Evolutionary conservation across 2,888 invertebrate species (phyloP).

Genomic region (Cephus nigrinus): DNA sequence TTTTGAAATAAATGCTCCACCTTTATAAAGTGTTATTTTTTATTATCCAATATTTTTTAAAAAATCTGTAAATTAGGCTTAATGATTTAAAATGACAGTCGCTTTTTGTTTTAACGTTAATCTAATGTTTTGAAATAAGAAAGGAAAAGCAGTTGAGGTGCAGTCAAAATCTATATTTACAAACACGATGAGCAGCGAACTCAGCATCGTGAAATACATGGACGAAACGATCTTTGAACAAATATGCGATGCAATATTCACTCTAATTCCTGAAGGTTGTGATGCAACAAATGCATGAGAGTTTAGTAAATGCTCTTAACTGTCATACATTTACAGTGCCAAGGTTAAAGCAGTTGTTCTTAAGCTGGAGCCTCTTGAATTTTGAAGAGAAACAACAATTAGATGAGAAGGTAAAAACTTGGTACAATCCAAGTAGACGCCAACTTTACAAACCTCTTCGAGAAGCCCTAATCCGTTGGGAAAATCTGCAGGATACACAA

Average conservation of each 20-base stretch:
- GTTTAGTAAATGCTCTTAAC: background rate
- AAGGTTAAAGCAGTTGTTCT: conserved; percentile 38
- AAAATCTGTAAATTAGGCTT: background rate
- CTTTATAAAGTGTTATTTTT: background rate
- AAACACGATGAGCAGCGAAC: conserved; percentile 15
- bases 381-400: conserved; percentile 32
- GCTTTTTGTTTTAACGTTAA: background rate
- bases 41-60: background rate
- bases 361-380: conserved; percentile 36
- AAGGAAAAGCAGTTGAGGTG: conserved; percentile 24
- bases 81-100: background rate
- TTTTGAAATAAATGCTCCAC: conserved; percentile 45
- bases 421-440: conserved; percentile 31
- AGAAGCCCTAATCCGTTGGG: conserved; percentile 43
- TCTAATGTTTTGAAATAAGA: background rate
- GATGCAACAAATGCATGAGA: background rate
- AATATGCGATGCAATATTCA: conserved; percentile 44
- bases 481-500: conserved; percentile 41
- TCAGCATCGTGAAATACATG: conserved; percentile 24
- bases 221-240: conserved; percentile 40
- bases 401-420: conserved; percentile 30
- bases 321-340: conserved; percentile 27
- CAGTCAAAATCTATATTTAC: conserved; percentile 33
- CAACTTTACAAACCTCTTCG: conserved; percentile 39
- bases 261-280: conserved; percentile 40